Conservation (phyloP, 2,888 invertebrate genomes). For the Hypomecis atomaria region DNA sequence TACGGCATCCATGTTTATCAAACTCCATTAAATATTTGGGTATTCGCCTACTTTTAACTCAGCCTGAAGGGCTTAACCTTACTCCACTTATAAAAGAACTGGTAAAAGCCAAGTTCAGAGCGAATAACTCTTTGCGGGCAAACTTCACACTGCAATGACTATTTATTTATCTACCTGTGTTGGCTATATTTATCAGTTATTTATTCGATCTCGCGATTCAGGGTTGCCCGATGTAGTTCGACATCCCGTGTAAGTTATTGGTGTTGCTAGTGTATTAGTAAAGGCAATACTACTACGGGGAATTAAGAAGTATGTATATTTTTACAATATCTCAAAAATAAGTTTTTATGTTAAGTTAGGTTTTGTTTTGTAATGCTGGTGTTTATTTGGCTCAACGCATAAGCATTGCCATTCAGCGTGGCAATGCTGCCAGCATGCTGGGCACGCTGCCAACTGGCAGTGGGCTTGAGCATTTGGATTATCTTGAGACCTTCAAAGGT, state of each 20-base stretch:
- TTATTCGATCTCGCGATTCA: conserved; percentile 48
- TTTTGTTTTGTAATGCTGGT: too few species aligned
- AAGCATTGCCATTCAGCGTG: too few species aligned
- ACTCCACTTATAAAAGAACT: conserved; percentile 21
- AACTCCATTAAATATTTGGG: conserved; percentile 39
- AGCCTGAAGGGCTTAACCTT: conserved; percentile 26
- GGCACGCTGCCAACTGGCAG: too few species aligned
- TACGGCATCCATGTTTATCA: conserved; percentile 37
- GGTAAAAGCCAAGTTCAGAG: conserved; percentile 29
- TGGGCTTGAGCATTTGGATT: too few species aligned
- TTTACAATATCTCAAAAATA: too few species aligned
- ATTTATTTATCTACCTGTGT: conserved; percentile 49
- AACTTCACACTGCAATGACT: conserved; percentile 20
- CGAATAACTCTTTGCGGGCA: conserved; percentile 21
- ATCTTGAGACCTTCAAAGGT: too few species aligned
- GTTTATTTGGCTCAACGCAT: too few species aligned
- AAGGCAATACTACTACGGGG: too few species aligned
- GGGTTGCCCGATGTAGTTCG: conserved; percentile 10
- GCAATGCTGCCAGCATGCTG: too few species aligned
- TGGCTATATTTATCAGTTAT: conserved; percentile 62
- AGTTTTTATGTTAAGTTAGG: too few species aligned
- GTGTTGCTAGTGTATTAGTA: conserved; percentile 18
- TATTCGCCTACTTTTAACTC: conserved; percentile 30
- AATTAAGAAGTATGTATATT: too few species aligned
- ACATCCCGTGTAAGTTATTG: not conserved